Evolutionary conservation across 1,140 invertebrate genomes (phyloP), one percentile per base, ranked within the genome.

Genomic region (Euwallacea similis): DNA sequence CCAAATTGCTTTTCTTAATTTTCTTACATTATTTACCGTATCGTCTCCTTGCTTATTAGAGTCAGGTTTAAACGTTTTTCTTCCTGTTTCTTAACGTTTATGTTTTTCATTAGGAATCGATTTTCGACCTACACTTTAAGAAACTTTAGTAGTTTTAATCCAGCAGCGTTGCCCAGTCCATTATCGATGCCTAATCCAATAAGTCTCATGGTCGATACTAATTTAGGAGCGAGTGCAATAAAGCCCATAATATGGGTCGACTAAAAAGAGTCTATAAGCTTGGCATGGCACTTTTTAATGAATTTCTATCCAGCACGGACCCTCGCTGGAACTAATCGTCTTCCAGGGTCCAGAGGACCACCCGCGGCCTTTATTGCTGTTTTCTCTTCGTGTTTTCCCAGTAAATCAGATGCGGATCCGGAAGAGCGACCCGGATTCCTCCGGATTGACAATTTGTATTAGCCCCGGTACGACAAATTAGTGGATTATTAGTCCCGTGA

Each of bases 371-470:
- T 77, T 76, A 77, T 77, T 75, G 70, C 67, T 69, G 69, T 72
- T 74, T 74, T 75, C 74, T 74, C 69, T 54, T 72, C 73, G 71
- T 76, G 68, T 76, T 73, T 74, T 74, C 75, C 65, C 73, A 67
- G 76, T 77, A 77, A 77, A 77, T 77, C 76, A 77, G 76, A 76
- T 75, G 75, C 75, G 74, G 62, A 66, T 71, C 69, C 74, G 74
- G 73, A 75, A 73, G 66, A 59, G 44, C 54, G 53, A 13, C 61
- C 66, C 64, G 54, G 62, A 70, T 73, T 65, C 62, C 74, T 71
- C 72, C 73, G 75, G 77, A 79, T 78, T 79, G 78, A 78, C 79
- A 80, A 79, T 79, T 79, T 78, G 76, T 80, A 79, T 80, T 79
- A 80, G 77, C 76, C 75, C 61, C 73, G 63, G 75, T 66, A 67